phyloP scores from a whole-genome alignment of 2,113 vertebrate species.

The Odobenus rosmarus region DNA sequence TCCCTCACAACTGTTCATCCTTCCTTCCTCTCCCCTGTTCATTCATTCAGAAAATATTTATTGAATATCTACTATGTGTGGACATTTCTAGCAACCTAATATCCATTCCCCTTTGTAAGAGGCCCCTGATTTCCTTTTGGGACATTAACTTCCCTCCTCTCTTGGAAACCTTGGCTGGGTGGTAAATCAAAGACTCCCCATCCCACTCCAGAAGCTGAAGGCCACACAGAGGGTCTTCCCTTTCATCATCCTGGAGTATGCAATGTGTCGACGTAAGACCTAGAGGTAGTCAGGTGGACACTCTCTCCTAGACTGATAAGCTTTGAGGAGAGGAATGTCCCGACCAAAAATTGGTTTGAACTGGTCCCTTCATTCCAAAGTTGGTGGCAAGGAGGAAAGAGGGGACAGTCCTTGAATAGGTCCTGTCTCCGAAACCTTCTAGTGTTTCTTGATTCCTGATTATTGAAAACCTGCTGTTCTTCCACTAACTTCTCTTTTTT shows the following conservation, averaged over 20 bases:
- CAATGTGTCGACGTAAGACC: not conserved
- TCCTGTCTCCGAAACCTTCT: not conserved
- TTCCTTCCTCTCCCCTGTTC: not conserved
- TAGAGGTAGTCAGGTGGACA: not conserved
- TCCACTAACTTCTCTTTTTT: not conserved
- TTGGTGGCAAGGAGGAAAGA: no score
- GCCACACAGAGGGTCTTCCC: not conserved
- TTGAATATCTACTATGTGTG: not conserved
- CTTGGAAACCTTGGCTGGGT: not conserved
- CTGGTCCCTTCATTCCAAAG: not conserved
- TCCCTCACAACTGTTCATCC: not conserved
- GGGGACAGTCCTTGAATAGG: not conserved
- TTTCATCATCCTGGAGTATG: not conserved
- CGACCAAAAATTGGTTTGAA: not conserved
- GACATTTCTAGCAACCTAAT: not conserved
- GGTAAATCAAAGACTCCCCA: not conserved
- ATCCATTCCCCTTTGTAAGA: not conserved
- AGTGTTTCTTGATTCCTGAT: not conserved
- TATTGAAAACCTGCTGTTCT: not conserved
- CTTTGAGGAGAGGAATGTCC: not conserved
- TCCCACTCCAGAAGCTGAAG: not conserved
- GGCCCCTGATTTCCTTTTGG: not conserved
- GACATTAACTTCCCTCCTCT: not conserved
- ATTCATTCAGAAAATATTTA: not conserved
- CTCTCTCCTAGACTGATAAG: not conserved